phyloP scores from a whole-genome alignment of 2,113 vertebrate species.

The cattle (Bos taurus) region ARS-UCD2.0 NC_037357.1:8566501-8567000 shows the following conservation, averaged over 20 bases:
- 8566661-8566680: not conserved
- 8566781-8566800: not conserved
- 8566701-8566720: not conserved
- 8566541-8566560: rapidly evolving
- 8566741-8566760: not conserved
- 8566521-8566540: not conserved
- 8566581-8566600: not conserved
- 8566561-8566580: not conserved
- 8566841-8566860: not conserved
- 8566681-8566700: not conserved
- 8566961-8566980: not conserved
- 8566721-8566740: not conserved
- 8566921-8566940: not conserved
- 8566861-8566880: not conserved
- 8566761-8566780: not conserved
- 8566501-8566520: not conserved
- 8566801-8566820: not conserved
- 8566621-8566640: not conserved
- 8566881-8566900: not conserved
- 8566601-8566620: not conserved
- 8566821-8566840: not conserved
- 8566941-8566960: not conserved
- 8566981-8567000: not conserved
- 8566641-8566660: not conserved
- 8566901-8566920: not conserved